Conservation (phyloP, 2,888 invertebrate species). For the Tyria jacobaeae region DNA sequence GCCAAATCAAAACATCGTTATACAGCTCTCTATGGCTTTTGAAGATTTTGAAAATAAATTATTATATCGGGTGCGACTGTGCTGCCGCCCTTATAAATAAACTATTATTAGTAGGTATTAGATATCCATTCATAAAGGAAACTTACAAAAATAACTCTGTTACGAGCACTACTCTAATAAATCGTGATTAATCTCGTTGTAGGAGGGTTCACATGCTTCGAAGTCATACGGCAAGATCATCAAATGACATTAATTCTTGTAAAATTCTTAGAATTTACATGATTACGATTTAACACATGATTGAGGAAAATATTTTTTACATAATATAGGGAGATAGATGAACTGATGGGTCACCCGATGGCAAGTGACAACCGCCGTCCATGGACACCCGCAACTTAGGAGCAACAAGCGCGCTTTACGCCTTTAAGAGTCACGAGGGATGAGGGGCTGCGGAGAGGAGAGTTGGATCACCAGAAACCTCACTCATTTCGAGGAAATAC, state of each 20-base stretch:
- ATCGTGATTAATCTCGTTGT: constrained; percentile 34
- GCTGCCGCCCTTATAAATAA: not conserved
- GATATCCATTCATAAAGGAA: constrained; percentile 32
- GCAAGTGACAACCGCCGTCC: too few relatives aligned
- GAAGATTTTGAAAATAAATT: not conserved
- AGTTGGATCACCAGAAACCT: too few relatives aligned
- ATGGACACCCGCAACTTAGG: too few relatives aligned
- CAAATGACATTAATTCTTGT: constrained; percentile 1
- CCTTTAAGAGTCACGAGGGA: too few relatives aligned
- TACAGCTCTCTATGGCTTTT: too few relatives aligned
- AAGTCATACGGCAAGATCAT: constrained; percentile 4
- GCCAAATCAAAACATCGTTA: too few relatives aligned
- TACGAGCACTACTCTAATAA: constrained; percentile 15
- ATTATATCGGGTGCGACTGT: not conserved
- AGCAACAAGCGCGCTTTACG: too few relatives aligned
- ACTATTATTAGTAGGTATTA: not conserved
- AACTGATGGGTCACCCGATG: too few relatives aligned
- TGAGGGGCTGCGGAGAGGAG: too few relatives aligned
- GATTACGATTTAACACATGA: not conserved
- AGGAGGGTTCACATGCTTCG: constrained; percentile 24
- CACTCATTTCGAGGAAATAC: too few relatives aligned
- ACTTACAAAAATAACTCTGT: constrained; percentile 30
- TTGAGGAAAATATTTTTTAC: not conserved
- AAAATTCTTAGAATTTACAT: not conserved
- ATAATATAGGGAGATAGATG: too few relatives aligned